Percentiles rank a stretch among this genome's conserved stretches.
Conservation (phyloP, 2,797 vertebrate genomes). For the Smutsia gigantea region DNA sequence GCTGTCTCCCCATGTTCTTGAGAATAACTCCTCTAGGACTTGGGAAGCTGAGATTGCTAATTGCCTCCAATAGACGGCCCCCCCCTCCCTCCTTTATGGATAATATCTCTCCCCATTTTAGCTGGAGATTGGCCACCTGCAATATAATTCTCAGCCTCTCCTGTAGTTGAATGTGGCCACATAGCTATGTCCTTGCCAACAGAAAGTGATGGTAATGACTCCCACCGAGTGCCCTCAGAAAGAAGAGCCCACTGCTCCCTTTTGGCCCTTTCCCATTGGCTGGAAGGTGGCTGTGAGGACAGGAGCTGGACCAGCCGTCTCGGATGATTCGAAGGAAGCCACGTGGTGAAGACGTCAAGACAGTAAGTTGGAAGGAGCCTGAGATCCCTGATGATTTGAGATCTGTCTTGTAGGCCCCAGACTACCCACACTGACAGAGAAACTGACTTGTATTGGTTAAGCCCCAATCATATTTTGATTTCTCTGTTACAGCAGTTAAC, state of each 20-base stretch:
- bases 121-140: not conserved
- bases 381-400: not conserved
- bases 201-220: not conserved
- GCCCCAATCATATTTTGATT: not conserved
- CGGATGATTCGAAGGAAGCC: not conserved
- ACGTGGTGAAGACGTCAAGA: not conserved
- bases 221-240: not conserved
- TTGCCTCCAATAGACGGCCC: rapidly evolving
- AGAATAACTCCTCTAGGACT: not conserved
- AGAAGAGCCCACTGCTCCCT: not conserved
- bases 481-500: not conserved
- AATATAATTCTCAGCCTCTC: not conserved
- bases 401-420: not conserved
- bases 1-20: not conserved
- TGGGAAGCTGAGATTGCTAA: not conserved
- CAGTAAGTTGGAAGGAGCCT: not conserved
- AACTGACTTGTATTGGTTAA: not conserved
- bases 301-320: not conserved
- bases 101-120: not conserved
- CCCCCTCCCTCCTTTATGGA: not conserved
- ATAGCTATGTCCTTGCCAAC: not conserved
- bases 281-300: not conserved
- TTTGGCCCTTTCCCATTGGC: not conserved
- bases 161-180: not conserved
- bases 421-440: not conserved